Evolutionary conservation across 2,888 invertebrate species (phyloP).

Genomic region (Epinotia brunnichana): DNA sequence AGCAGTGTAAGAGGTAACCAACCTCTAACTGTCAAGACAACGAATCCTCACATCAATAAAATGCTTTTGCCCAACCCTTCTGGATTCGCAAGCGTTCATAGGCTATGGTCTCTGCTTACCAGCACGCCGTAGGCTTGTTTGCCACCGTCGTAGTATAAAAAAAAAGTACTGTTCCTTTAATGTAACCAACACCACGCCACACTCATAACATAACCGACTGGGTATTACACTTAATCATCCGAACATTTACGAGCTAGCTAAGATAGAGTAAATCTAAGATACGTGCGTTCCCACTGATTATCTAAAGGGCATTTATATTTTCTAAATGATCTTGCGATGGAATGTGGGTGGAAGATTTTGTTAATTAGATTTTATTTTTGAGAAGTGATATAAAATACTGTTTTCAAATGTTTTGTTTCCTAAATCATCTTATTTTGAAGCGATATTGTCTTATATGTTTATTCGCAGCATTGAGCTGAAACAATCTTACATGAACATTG

Average conservation of each 20-base stretch:
- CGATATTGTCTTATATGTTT: background rate
- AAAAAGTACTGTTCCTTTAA: conserved; percentile 6
- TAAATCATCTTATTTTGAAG: background rate
- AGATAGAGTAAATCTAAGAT: conserved; percentile 34
- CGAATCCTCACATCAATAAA: too few species aligned
- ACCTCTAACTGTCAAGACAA: too few species aligned
- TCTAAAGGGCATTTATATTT: conserved; percentile 40
- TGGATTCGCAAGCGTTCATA: too few species aligned
- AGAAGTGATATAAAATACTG: conserved; percentile 53
- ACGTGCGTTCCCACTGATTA: conserved; percentile 34
- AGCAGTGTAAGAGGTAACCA: too few species aligned
- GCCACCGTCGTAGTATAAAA: conserved; percentile 1
- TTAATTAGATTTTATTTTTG: conserved; percentile 53
- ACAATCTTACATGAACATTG: background rate
- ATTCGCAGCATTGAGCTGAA: background rate
- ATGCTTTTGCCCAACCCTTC: too few species aligned
- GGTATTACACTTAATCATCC: conserved; percentile 35
- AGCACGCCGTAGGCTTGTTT: too few species aligned
- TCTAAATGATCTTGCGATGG: conserved; percentile 40
- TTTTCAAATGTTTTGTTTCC: conserved; percentile 43
- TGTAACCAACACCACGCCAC: conserved; percentile 20
- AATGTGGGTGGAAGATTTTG: conserved; percentile 53
- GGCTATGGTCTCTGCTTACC: too few species aligned
- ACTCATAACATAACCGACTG: conserved; percentile 22
- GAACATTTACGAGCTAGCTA: conserved; percentile 35